A percentile compares a stretch with the other conserved stretches of the same genome.
Conservation (phyloP, 2,113 vertebrate genomes). For the Rutilus rutilus region DNA sequence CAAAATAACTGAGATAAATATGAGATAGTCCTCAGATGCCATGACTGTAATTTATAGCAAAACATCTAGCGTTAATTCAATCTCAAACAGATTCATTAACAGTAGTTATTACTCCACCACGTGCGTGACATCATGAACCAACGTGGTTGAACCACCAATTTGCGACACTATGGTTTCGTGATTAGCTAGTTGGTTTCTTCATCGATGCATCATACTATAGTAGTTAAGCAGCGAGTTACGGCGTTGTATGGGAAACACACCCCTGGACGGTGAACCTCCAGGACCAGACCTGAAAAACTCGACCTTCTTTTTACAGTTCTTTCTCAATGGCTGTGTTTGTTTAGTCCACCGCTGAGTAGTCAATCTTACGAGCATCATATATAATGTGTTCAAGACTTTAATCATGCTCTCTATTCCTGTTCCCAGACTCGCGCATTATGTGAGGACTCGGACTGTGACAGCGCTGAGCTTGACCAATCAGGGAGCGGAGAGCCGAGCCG, state of each 20-base stretch:
- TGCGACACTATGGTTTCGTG: neutral
- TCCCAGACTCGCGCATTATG: conserved; percentile 73
- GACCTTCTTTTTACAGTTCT: neutral
- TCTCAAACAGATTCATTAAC: too few species aligned
- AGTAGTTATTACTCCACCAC: too few species aligned
- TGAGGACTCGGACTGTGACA: conserved; percentile 94
- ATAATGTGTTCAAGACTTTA: neutral
- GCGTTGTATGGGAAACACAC: too few species aligned
- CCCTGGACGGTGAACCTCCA: neutral
- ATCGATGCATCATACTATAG: too few species aligned
- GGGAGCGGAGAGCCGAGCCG: conserved; percentile 81
- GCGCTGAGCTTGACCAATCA: conserved; percentile 87
- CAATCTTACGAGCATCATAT: neutral
- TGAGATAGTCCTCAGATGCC: too few species aligned
- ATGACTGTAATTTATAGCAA: too few species aligned
- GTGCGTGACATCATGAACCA: too few species aligned
- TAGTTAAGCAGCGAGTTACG: neutral
- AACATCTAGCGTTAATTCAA: too few species aligned
- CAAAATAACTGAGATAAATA: too few species aligned
- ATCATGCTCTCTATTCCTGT: conserved; percentile 23
- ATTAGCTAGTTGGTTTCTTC: too few species aligned
- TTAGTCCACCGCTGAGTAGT: neutral
- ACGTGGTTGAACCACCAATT: neutral
- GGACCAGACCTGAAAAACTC: neutral
- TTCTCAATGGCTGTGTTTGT: neutral